Percentiles rank a stretch among this genome's conserved stretches.
phyloP scores from a whole-genome alignment of 2,113 vertebrate genomes.

The Salminus brasiliensis region DNA sequence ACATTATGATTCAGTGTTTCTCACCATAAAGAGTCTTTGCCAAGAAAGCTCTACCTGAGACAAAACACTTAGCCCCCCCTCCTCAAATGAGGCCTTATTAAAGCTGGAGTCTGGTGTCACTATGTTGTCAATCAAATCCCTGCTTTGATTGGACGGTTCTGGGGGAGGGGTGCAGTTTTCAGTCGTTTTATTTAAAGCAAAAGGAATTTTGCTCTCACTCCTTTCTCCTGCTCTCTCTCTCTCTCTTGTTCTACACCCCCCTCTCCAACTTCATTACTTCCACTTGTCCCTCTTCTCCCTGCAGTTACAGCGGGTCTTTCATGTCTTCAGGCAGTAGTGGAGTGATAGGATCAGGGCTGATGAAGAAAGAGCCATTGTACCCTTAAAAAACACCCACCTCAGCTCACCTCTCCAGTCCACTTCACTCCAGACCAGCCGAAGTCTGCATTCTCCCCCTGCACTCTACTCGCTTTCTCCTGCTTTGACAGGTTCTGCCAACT shows the following conservation, averaged over 20 bases:
- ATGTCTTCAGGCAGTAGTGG: slow-evolving; percentile 76
- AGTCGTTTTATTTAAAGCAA: slow-evolving; percentile 74
- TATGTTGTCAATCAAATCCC: slow-evolving; percentile 72
- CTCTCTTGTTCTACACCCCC: slow-evolving; percentile 44
- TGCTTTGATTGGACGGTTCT: slow-evolving; percentile 43
- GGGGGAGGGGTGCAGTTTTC: slow-evolving; percentile 62
- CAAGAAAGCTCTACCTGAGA: slow-evolving; percentile 57
- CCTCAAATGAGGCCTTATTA: slow-evolving; percentile 75
- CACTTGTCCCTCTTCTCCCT: slow-evolving; percentile 62
- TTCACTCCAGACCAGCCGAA: neutral
- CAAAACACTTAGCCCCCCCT: slow-evolving; percentile 61
- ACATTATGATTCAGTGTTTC: slow-evolving; percentile 14
- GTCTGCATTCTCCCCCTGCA: neutral
- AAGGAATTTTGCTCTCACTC: slow-evolving; percentile 68
- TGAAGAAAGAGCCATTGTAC: slow-evolving; percentile 78
- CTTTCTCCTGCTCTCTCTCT: slow-evolving; percentile 62
- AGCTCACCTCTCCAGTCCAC: slow-evolving; percentile 45
- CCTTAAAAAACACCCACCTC: slow-evolving; percentile 20
- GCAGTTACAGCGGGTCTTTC: slow-evolving; percentile 78
- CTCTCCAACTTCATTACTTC: slow-evolving; percentile 71
- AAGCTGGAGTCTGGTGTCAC: slow-evolving; percentile 67
- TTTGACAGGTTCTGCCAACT: neutral
- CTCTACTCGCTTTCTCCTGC: neutral
- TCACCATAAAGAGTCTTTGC: neutral
- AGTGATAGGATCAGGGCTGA: slow-evolving; percentile 78